phyloP scores from a whole-genome alignment of 1,140 invertebrate genomes.

The Drosophila littoralis region DNA sequence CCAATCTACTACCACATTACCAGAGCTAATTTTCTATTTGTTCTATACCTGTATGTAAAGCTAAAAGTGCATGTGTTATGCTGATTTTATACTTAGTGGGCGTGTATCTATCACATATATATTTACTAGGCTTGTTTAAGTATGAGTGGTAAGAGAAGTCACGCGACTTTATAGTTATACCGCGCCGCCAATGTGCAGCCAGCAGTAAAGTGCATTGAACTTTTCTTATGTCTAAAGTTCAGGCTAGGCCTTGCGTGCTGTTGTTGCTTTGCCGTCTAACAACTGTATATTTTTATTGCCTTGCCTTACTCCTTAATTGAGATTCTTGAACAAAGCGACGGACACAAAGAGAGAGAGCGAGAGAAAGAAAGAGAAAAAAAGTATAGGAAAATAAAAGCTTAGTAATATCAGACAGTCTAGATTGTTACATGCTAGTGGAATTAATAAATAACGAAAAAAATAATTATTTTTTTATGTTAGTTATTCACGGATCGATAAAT shows the following conservation, averaged over 20 bases:
- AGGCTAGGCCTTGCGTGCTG: constrained; percentile 36
- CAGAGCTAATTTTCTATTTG: not conserved
- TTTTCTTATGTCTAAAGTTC: constrained; percentile 3
- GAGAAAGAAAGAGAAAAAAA: not conserved
- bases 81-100: constrained; percentile 1
- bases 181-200: constrained; percentile 29
- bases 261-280: constrained; percentile 38
- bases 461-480: constrained; percentile 9
- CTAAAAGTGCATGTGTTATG: constrained; percentile 3
- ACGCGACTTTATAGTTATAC: constrained; percentile 48
- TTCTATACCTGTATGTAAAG: not conserved
- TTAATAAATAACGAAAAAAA: constrained; percentile 1
- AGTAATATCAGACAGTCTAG: not conserved
- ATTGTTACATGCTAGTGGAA: constrained; percentile 1
- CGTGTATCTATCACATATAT: constrained; percentile 12
- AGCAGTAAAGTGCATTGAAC: constrained; percentile 59
- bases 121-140: constrained; percentile 25
- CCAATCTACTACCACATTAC: constrained; percentile 10
- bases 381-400: constrained; percentile 12
- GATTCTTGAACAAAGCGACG: constrained; percentile 49
- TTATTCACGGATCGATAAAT: constrained; percentile 29
- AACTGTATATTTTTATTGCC: constrained; percentile 51
- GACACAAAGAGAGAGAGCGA: constrained; percentile 30
- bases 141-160: constrained; percentile 50
- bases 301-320: constrained; percentile 48